Percentiles rank a stretch among this genome's conserved stretches.
These are phyloP conservation scores for Astropecten irregularis DNA, from an alignment of 53 echinoderm and acorn worm genomes.

Conservation along the genomic window DNA sequence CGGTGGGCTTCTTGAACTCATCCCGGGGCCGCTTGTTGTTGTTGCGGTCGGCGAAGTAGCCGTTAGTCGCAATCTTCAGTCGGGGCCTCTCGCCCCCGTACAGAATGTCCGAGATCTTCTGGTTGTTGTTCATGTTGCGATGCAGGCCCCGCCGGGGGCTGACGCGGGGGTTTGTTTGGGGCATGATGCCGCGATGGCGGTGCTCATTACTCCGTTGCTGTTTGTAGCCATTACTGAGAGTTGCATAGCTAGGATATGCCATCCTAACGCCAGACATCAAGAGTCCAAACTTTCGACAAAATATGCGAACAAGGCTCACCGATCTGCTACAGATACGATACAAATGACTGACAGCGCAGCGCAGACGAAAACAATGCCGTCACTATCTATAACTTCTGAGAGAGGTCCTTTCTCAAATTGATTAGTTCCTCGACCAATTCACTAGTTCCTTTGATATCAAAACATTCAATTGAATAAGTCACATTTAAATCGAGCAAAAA, in stretches of 20 bases:
- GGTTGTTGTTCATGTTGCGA: constrained; percentile 59
- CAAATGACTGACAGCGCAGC: too few relatives aligned
- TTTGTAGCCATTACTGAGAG: constrained; percentile 19
- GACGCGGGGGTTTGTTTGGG: constrained; percentile 49
- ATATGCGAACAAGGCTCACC: too few relatives aligned
- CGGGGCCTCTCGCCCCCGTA: constrained; percentile 32
- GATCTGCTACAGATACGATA: too few relatives aligned
- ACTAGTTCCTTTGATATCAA: too few relatives aligned
- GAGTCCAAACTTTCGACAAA: not conserved
- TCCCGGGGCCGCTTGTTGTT: constrained; percentile 37
- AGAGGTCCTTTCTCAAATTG: too few relatives aligned
- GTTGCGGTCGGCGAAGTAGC: constrained; percentile 40
- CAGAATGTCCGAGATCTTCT: constrained; percentile 27
- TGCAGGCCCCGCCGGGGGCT: constrained; percentile 25
- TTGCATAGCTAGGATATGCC: constrained; percentile 50
- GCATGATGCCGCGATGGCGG: constrained; percentile 22
- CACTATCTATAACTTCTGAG: too few relatives aligned
- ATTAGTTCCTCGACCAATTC: too few relatives aligned
- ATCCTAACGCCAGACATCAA: not conserved
- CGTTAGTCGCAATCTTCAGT: constrained; percentile 45
- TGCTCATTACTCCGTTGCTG: not conserved
- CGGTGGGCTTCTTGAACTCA: constrained; percentile 21
- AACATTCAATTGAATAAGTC: too few relatives aligned
- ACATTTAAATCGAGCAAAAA: too few relatives aligned
- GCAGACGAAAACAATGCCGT: too few relatives aligned